These are phyloP conservation scores for Peromyscus eremicus DNA, from an alignment of 2,797 vertebrate species.

Conservation along the genomic window DNA sequence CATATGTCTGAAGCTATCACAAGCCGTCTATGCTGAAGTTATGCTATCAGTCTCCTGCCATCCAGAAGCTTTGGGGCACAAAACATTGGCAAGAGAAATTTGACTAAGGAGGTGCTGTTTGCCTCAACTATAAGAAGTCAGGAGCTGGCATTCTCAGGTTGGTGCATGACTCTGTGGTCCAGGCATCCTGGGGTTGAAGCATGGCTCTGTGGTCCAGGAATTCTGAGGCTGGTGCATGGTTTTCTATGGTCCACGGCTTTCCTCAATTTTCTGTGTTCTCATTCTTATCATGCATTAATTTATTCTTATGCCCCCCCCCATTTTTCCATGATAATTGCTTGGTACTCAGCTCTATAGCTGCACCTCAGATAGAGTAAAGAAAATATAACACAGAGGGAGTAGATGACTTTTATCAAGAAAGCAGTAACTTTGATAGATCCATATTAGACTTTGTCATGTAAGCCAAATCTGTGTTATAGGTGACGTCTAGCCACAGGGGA, in stretches of 20 bases:
- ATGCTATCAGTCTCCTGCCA: not conserved
- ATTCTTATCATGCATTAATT: not conserved
- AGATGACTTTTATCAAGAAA: not conserved
- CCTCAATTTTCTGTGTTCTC: not conserved
- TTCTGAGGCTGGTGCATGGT: not conserved
- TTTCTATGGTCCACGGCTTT: accelerated
- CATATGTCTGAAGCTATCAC: not conserved
- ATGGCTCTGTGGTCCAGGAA: not conserved
- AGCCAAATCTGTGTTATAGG: not conserved
- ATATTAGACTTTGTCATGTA: not conserved
- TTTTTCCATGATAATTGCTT: not conserved
- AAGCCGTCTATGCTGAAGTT: not conserved
- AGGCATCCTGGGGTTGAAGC: too few relatives aligned
- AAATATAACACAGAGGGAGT: not conserved
- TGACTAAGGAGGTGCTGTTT: not conserved
- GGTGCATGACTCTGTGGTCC: not conserved
- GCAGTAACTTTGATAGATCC: not conserved
- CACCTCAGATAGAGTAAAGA: not conserved
- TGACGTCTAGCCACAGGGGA: not conserved
- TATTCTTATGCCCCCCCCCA: not conserved
- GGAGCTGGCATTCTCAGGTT: not conserved
- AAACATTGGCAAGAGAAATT: not conserved
- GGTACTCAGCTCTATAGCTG: not conserved
- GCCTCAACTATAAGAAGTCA: not conserved
- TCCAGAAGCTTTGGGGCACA: not conserved